A percentile compares a stretch with the other conserved stretches of the same genome.
phyloP scores from a whole-genome alignment of 2,113 vertebrate species.

The Arenaria interpres region DNA sequence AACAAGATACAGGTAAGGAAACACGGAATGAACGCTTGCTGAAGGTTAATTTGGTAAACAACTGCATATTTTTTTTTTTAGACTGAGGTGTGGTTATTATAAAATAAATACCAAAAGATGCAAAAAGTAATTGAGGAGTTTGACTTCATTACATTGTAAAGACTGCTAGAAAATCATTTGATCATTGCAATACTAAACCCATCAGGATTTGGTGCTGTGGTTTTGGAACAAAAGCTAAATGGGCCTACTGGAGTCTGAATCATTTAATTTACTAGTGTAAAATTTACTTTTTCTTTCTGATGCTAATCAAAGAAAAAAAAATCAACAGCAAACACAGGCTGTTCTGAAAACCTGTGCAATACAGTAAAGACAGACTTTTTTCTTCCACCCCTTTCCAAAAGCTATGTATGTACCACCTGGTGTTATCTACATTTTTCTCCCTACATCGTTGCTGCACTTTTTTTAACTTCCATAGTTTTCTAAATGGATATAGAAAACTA shows the following conservation, averaged over 20 bases:
- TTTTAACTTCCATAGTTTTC: not conserved
- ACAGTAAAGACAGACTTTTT: not conserved
- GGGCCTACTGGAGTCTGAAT: not conserved
- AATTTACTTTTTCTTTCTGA: not conserved
- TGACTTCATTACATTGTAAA: not conserved
- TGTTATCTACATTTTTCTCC: not conserved
- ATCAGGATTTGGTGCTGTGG: not conserved
- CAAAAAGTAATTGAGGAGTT: not conserved
- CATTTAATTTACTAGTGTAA: not conserved
- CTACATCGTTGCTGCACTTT: rapidly evolving
- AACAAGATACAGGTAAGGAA: constrained; percentile 92
- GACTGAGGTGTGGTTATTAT: not conserved
- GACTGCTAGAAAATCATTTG: not conserved
- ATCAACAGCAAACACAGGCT: not conserved
- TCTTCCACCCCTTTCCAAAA: not conserved
- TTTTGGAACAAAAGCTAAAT: not conserved
- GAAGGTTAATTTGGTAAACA: not conserved
- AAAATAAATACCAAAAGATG: not conserved
- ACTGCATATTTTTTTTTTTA: not conserved
- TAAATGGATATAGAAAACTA: not conserved
- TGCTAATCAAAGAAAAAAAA: not conserved
- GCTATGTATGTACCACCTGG: rapidly evolving
- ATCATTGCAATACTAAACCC: not conserved
- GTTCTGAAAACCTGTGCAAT: not conserved
- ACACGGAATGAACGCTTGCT: not conserved